Percentiles rank a stretch among this genome's conserved stretches.
Conservation (phyloP, 1,140 invertebrate genomes). For the Leptinotarsa texana region DNA sequence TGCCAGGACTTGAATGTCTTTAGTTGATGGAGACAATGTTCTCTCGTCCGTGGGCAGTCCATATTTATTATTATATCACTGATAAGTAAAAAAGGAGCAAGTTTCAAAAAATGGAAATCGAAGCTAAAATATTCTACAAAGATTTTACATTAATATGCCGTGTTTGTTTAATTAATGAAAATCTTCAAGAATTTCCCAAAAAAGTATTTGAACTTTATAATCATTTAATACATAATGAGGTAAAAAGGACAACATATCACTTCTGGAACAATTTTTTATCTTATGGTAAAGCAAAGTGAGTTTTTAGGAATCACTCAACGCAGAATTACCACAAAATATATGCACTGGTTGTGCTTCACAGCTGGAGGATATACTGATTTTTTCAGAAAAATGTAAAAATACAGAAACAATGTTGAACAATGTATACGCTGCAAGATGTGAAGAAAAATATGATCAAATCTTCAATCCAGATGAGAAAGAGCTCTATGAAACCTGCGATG, state of each 20-base stretch:
- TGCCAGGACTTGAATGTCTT: too few relatives aligned
- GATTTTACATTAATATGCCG: conserved; percentile 22
- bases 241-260: background rate
- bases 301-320: conserved; percentile 12
- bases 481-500: conserved; percentile 10
- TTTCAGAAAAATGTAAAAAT: conserved; percentile 16
- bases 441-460: background rate
- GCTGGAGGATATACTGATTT: background rate
- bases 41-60: too few relatives aligned
- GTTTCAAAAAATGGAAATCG: background rate
- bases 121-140: background rate
- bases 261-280: background rate
- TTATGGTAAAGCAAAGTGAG: background rate
- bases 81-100: too few relatives aligned
- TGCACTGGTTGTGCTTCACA: conserved; percentile 12
- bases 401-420: conserved; percentile 9
- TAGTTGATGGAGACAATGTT: too few relatives aligned
- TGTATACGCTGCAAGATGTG: background rate
- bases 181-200: conserved; percentile 7
- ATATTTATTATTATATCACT: too few relatives aligned
- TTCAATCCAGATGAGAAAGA: background rate
- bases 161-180: conserved; percentile 17
- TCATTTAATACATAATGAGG: conserved; percentile 10
- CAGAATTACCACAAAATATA: conserved; percentile 20
- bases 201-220: conserved; percentile 20